These are phyloP conservation scores for Anas georgica DNA, from an alignment of 2,797 vertebrate species.

Conservation along the genomic window DNA sequence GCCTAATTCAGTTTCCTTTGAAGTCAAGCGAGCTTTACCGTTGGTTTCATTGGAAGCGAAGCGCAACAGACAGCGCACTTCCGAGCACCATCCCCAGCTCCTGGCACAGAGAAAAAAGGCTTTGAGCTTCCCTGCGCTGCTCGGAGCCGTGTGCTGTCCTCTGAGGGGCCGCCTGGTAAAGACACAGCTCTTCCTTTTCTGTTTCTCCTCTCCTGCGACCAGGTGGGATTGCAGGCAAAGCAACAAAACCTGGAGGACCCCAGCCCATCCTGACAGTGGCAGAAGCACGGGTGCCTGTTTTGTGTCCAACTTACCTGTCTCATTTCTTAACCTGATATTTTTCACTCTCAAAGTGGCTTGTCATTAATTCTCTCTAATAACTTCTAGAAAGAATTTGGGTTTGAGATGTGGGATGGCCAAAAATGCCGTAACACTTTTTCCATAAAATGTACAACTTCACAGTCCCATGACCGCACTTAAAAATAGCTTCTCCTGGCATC, in stretches of 20 bases:
- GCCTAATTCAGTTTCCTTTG: slow-evolving; percentile 26
- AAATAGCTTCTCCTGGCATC: background rate
- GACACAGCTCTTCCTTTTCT: background rate
- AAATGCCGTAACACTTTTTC: background rate
- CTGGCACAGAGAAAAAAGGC: background rate
- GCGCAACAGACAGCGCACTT: accelerated
- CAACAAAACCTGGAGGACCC: background rate
- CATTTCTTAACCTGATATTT: background rate
- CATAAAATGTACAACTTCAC: background rate
- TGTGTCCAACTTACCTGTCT: background rate
- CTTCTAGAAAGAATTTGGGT: background rate
- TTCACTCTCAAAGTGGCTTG: background rate
- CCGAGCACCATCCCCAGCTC: background rate
- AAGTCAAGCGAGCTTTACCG: background rate
- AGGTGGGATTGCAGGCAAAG: accelerated
- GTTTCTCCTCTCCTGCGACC: background rate
- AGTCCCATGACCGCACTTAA: background rate
- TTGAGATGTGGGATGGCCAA: background rate
- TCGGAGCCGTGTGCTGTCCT: background rate
- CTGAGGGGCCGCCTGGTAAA: background rate
- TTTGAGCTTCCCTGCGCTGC: background rate
- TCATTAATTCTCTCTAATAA: background rate
- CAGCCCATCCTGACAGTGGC: accelerated
- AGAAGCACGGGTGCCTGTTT: background rate
- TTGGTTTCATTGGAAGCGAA: background rate